A percentile compares a stretch with the other conserved stretches of the same genome.
Conservation (phyloP, 2,113 vertebrate genomes). For the Campylomormyrus numenius region DNA sequence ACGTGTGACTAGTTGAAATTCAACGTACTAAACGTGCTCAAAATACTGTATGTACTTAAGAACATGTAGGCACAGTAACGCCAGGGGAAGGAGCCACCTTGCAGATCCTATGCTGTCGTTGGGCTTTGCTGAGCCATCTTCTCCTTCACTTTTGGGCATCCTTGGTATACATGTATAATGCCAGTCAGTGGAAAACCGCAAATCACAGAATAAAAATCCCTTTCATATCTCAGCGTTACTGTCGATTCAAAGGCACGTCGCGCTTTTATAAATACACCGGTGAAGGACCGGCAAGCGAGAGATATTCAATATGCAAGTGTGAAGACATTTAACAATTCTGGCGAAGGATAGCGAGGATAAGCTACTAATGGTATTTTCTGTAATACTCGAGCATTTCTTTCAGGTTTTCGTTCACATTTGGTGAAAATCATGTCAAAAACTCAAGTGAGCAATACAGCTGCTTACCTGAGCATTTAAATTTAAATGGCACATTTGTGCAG, state of each 20-base stretch:
- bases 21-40: not conserved
- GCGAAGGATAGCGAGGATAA: not conserved
- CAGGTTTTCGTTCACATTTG: not conserved
- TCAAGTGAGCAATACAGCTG: not conserved
- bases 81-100: not conserved
- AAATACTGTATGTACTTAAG: not conserved
- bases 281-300: not conserved
- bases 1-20: not conserved
- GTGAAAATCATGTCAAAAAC: not conserved
- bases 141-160: not conserved
- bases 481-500: not conserved
- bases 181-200: not conserved
- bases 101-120: not conserved
- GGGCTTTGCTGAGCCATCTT: constrained; percentile 1
- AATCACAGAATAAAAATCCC: not conserved
- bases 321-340: not conserved
- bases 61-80: not conserved
- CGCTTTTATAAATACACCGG: not conserved
- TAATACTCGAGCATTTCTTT: not conserved
- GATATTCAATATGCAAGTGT: not conserved
- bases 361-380: not conserved
- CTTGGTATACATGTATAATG: not conserved
- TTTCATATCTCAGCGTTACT: not conserved
- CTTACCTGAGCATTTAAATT: not conserved
- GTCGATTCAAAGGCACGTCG: not conserved